Conservation (phyloP, 2,113 vertebrate species). For the Phyllostomus hastatus region DNA sequence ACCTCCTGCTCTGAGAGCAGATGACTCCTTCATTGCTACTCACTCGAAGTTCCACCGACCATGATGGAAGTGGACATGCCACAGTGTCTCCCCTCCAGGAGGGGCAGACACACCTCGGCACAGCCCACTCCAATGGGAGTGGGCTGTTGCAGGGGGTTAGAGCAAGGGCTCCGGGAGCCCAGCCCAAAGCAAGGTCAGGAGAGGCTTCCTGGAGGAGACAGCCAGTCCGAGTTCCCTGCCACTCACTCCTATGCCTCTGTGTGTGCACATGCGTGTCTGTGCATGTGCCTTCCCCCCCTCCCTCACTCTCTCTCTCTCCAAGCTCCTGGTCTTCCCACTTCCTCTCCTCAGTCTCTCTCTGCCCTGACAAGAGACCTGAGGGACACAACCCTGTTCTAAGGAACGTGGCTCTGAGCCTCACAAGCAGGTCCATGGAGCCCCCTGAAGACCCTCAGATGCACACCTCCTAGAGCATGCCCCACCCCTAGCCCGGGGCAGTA, state of each 20-base stretch:
- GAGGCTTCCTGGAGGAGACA: neutral
- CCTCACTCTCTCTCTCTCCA: neutral
- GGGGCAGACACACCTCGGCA: neutral
- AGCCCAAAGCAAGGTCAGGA: neutral
- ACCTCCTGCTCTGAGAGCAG: neutral
- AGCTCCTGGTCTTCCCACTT: neutral
- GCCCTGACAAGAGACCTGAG: neutral
- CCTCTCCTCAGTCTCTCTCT: neutral
- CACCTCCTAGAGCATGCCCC: neutral
- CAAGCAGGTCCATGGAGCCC: neutral
- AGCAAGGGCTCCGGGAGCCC: neutral
- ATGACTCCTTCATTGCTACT: accelerated
- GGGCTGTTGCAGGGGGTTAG: neutral
- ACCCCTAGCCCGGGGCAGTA: neutral
- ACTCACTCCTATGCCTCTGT: neutral
- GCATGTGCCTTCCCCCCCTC: neutral
- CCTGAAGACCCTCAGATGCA: too few relatives aligned
- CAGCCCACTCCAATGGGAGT: neutral
- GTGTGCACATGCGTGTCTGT: neutral
- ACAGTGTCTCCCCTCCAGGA: too few relatives aligned
- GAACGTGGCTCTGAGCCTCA: neutral
- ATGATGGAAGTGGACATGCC: neutral
- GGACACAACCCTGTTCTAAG: neutral
- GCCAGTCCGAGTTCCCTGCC: neutral
- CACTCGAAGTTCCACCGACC: neutral